These are phyloP conservation scores for Drosophila seclusa DNA, from an alignment of 2,888 invertebrate species.

Conservation along the genomic window DNA sequence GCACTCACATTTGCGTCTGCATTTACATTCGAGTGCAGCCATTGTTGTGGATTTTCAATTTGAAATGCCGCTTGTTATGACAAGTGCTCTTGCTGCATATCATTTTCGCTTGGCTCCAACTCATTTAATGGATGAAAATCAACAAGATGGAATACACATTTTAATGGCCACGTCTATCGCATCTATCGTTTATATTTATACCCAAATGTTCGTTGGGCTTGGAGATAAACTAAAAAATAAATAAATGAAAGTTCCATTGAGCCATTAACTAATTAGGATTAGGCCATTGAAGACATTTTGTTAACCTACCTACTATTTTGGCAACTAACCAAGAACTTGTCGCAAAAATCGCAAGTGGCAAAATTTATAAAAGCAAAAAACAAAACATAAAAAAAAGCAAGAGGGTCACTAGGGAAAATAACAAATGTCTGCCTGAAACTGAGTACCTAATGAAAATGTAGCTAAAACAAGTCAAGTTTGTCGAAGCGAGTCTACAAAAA, in stretches of 20 bases:
- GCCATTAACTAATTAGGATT: conserved; percentile 34
- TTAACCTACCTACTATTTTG: conserved; percentile 22
- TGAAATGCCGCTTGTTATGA: conserved; percentile 49
- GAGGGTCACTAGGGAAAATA: conserved; percentile 40
- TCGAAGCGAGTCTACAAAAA: not conserved
- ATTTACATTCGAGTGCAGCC: conserved; percentile 7
- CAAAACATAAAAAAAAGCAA: conserved; percentile 3
- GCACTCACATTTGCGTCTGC: conserved; percentile 10
- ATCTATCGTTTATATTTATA: not conserved
- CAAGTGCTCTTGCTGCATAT: conserved; percentile 48
- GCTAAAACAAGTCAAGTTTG: conserved; percentile 16
- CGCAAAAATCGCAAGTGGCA: conserved; percentile 27
- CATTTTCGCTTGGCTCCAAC: not conserved
- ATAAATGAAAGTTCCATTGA: conserved; percentile 6
- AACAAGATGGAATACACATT: conserved; percentile 4
- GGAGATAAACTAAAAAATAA: not conserved
- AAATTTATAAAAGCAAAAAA: conserved; percentile 20
- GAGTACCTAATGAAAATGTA: conserved; percentile 61
- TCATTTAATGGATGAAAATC: conserved; percentile 4
- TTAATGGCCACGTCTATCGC: not conserved
- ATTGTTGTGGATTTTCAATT: conserved; percentile 41
- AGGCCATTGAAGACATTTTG: conserved; percentile 17
- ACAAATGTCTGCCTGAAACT: conserved; percentile 40
- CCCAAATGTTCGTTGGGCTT: not conserved
- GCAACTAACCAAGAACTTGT: conserved; percentile 46